Base-by-base conservation (phyloP, 1,140 invertebrate species). In the Caenorhabditis inopinata region DNA sequence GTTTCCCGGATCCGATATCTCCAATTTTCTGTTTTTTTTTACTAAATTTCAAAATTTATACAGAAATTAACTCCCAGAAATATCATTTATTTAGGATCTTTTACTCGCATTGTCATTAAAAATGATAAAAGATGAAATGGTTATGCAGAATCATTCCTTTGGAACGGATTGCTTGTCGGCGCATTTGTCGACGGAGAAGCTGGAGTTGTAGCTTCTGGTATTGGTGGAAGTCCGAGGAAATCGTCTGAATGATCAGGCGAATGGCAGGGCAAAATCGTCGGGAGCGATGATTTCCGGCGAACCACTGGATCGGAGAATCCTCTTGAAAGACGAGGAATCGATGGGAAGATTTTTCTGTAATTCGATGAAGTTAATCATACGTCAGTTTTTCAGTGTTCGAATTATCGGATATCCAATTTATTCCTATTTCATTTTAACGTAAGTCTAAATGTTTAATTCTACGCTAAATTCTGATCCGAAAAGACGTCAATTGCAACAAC, bases 201-300 rank as follows among this genome's bases (percentile, higher is more conserved):
- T 46, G 78, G 78, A 29, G 62, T 79, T 14, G 78, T 62, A 7
- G 78, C 78, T 51, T 79, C 78, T 23, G 78, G 78, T 45, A 79
- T 79, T 45, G 78, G 78, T 35, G 78, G 78, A 51, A 79, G 78
- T 51, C 75, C 75, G n/a, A 78, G 53, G n/a, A 78, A 49, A 27
- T 78, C 76, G 25, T 62, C 76, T 23, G 49, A 78, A 58, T 53
- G 76, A 42, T 78, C 76, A 14, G 76, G 76, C 0, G 49, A 58
- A 25, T 58, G 76, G 16, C 76, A 53, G 5, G 76, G 42, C 1
- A 78, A 29, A 42, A 45, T 45, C 0, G 49, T 62, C 6, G 76
- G 49, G n/a, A 62, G 47, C 14, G 76, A 78, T n/a, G 76, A 78
- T 53, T 78, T 78, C 18, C 76, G 42, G 16, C 76, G 42, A 18